Evolutionary conservation across 2,888 invertebrate species (phyloP).

Genomic region (Drosophila longiperda): DNA sequence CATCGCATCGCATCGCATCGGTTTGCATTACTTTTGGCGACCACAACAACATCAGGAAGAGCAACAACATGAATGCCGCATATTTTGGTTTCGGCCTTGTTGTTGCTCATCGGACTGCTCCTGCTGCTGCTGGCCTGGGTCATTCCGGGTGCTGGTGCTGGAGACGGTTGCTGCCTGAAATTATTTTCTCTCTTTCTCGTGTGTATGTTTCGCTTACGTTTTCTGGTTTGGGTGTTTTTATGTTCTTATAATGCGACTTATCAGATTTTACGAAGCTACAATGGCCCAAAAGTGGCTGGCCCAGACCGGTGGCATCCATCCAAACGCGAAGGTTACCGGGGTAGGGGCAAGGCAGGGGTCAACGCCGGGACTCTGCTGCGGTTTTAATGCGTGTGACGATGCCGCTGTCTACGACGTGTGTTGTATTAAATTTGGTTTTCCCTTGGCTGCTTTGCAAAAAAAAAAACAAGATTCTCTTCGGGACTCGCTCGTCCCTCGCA

Average conservation of each 20-base stretch:
- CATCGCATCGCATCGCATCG: conserved; percentile 45
- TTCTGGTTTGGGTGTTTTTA: conserved; percentile 79
- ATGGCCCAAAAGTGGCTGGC: conserved; percentile 74
- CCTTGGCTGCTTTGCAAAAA: conserved; percentile 22
- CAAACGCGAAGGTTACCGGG: conserved; percentile 63
- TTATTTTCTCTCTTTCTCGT: conserved; percentile 72
- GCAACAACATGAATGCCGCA: conserved; percentile 78
- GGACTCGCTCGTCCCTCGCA: conserved; percentile 33
- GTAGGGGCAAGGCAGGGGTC: conserved; percentile 9
- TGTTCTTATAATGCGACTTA: conserved; percentile 82
- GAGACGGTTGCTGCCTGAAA: conserved; percentile 45
- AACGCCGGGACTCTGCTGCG: conserved; percentile 48
- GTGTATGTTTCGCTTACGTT: conserved; percentile 64
- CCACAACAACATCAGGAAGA: conserved; percentile 58
- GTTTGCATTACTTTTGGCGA: conserved; percentile 46
- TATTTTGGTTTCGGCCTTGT: conserved; percentile 74
- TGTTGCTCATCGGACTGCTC: conserved; percentile 40
- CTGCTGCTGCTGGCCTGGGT: conserved; percentile 10
- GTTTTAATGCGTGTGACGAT: conserved; percentile 65
- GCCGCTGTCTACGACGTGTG: conserved; percentile 28
- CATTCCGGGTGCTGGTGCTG: conserved; percentile 6
- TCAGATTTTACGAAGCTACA: conserved; percentile 79
- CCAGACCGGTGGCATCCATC: conserved; percentile 61
- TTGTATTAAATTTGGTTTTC: conserved; percentile 70
- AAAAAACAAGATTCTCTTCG: conserved; percentile 38